Base-by-base conservation (phyloP, 2,113 vertebrate species). In the Otocyon megalotis region DNA sequence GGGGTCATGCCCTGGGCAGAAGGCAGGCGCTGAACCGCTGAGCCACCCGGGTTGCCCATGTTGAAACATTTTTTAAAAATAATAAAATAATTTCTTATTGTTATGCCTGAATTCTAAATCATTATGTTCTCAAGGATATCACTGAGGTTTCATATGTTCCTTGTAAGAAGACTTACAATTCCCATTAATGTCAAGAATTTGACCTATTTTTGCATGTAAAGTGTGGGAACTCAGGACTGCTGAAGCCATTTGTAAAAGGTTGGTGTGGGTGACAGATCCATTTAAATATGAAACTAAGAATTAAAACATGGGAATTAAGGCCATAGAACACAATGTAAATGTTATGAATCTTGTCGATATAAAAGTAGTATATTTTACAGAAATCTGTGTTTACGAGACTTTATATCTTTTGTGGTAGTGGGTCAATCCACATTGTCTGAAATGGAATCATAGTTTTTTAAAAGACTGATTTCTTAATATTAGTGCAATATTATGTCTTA, bases 271-370 rank as follows among this genome's bases (percentile, higher is more conserved):
- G 15, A 56, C 10, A 63, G 32, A 86, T 11, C 16, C 5, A 28
- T 76, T 94, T 97, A 96, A 95, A 58, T 92, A 58, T 71, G 58
- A 92, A 95, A 65, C 15, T 72, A 85, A 84, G 60, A 88, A 88
- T 93, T 92, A 94, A 95, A 97, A 90, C 69, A 32, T 80, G 17
- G 54, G 12, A 76, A 67, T 80, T 88, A 16, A 37, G 19, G 14
- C 83, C 65, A 5, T 80, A 71, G 8, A 72, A 30, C 37, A 37
- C 37, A 62, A 1, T 65, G 9, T 81, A 83, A 62, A 85, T 93
- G 19, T 87, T 83, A 50, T 20, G 50, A 74, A 71, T 94, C 32
- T 83, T 92, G 30, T 72, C 48, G 72, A 22, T 90, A 72, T 74
- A 60, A 95, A 92, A 76, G 48, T 71, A 82, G 17, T 72, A 37